Conservation (phyloP, 2,797 vertebrate genomes). For the Cuniculus paca region DNA sequence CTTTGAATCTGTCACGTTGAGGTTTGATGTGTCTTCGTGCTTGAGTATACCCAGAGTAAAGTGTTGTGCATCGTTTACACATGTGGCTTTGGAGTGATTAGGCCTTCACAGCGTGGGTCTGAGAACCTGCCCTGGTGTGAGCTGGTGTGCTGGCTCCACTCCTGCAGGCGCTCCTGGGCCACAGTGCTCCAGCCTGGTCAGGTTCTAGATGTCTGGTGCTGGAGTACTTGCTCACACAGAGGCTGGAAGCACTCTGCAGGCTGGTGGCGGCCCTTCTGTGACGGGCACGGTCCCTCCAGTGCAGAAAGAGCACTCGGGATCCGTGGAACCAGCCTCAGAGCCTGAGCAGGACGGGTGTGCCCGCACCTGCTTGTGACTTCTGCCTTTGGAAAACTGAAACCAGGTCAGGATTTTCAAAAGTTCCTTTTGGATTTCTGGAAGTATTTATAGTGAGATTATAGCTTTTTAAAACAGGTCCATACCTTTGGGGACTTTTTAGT, state of each 20-base stretch:
- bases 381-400: background rate
- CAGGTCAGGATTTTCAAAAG: background rate
- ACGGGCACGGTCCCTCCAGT: accelerated
- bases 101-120: background rate
- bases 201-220: background rate
- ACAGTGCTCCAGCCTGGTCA: background rate
- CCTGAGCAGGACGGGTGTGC: accelerated
- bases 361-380: background rate
- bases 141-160: background rate
- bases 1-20: background rate
- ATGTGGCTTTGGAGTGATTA: background rate
- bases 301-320: background rate
- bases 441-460: background rate
- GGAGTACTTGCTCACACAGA: background rate
- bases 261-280: too few relatives aligned
- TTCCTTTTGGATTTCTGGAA: background rate
- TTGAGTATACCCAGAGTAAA: background rate
- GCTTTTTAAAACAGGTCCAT: background rate
- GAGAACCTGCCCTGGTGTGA: accelerated
- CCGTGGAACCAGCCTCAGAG: background rate
- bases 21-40: background rate
- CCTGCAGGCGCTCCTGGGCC: accelerated
- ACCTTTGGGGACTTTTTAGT: background rate
- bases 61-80: accelerated
- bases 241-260: background rate